These are phyloP conservation scores for Copidosoma aretas DNA, from an alignment of 2,888 invertebrate species.

Conservation along the genomic window DNA sequence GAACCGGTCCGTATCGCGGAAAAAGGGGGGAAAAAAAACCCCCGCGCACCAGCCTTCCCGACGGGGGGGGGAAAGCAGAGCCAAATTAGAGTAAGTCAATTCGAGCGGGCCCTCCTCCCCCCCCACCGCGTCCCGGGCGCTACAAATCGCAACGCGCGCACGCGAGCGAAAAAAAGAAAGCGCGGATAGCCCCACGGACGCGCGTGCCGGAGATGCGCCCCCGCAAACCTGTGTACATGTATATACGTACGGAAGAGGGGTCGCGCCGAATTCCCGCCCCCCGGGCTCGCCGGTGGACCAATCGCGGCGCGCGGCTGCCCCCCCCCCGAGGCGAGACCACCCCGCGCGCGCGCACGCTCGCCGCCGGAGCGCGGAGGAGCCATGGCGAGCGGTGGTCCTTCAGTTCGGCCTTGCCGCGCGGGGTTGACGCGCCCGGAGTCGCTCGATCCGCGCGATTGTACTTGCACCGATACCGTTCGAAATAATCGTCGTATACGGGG, in stretches of 20 bases:
- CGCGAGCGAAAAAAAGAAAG: neutral
- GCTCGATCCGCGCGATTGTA: neutral
- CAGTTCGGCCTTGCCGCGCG: neutral
- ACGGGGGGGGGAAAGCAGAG: neutral
- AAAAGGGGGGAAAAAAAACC: neutral
- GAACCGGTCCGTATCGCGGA: too few species aligned
- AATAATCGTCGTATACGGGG: too few species aligned
- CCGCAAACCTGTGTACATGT: neutral
- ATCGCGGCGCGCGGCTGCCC: neutral
- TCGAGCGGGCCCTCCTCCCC: conserved; percentile 13
- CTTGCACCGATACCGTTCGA: too few species aligned
- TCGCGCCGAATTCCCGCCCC: neutral
- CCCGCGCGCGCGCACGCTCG: conserved; percentile 6
- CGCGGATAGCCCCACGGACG: neutral
- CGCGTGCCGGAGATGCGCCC: neutral
- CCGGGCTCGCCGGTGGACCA: neutral
- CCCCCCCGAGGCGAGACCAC: neutral
- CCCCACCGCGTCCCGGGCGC: too few species aligned
- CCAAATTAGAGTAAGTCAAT: conserved; percentile 16
- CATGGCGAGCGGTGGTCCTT: neutral
- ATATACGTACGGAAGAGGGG: neutral
- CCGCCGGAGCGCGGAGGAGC: neutral
- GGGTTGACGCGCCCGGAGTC: conserved; percentile 3
- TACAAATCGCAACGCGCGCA: neutral
- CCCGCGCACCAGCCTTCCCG: neutral